phyloP scores from a whole-genome alignment of 2,113 vertebrate species.

The Prunella fulvescens region DNA sequence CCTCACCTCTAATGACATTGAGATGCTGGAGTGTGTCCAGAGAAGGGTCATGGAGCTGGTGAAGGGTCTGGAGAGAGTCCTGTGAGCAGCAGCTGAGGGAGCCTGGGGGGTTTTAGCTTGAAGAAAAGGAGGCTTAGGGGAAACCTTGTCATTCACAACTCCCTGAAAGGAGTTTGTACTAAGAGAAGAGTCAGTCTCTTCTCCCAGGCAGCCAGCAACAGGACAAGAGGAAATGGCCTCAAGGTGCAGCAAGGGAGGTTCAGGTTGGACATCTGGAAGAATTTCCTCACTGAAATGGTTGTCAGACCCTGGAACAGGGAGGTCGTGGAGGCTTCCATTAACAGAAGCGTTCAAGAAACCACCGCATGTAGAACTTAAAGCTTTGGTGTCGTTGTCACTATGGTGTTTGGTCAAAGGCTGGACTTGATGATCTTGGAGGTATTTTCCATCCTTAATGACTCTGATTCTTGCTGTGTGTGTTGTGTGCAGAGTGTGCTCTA shows the following conservation, averaged over 20 bases:
- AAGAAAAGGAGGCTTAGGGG: background rate
- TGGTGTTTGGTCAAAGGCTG: background rate
- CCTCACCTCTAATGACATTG: background rate
- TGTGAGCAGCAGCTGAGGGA: background rate
- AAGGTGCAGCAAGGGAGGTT: background rate
- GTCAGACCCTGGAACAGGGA: background rate
- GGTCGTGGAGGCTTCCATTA: background rate
- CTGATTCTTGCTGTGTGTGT: background rate
- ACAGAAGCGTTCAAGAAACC: accelerated
- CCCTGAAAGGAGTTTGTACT: background rate
- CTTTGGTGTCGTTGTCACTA: background rate
- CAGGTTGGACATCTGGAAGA: background rate
- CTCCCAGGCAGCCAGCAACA: background rate
- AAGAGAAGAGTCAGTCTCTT: background rate
- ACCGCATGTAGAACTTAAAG: background rate
- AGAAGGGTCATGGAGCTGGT: background rate
- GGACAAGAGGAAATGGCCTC: background rate
- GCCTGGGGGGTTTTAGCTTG: background rate
- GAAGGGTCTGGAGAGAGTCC: no score
- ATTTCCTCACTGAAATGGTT: background rate
- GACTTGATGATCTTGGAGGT: background rate
- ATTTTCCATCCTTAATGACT: background rate
- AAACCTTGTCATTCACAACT: background rate
- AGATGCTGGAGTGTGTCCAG: background rate
- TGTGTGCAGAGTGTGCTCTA: background rate